Evolutionary conservation across 2,113 vertebrate species (phyloP).

Genomic region (Physeter macrocephalus): DNA sequence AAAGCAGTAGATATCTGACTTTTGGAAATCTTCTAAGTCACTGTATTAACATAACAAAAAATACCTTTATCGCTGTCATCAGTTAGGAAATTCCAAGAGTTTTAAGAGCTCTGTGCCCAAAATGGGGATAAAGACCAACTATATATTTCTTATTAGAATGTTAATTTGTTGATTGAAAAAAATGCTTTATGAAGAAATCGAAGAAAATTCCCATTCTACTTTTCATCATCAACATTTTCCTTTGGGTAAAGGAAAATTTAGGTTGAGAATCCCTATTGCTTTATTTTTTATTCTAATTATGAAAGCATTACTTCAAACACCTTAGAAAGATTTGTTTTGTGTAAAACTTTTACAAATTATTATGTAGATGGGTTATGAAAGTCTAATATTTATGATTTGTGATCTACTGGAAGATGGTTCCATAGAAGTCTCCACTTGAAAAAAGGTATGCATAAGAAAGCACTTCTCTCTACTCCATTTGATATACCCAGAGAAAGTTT

Average conservation of each 20-base stretch:
- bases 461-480: neutral
- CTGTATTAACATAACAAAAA: no score
- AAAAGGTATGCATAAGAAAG: neutral
- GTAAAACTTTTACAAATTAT: neutral
- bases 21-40: no score
- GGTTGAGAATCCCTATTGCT: neutral
- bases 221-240: conserved; percentile 18
- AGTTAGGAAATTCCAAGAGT: no score
- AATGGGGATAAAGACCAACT: no score
- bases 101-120: no score
- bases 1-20: neutral
- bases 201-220: neutral
- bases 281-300: neutral
- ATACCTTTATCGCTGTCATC: no score
- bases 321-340: neutral
- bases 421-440: neutral
- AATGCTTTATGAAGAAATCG: neutral
- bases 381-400: neutral
- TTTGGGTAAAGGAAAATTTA: neutral
- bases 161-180: neutral
- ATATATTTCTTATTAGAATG: neutral
- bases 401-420: neutral
- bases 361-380: conserved; percentile 12
- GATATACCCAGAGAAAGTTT: neutral
- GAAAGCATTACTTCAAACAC: neutral